Evolutionary conservation across 2,797 vertebrate species (phyloP).

Genomic region (Pipistrellus pygmaeus): DNA sequence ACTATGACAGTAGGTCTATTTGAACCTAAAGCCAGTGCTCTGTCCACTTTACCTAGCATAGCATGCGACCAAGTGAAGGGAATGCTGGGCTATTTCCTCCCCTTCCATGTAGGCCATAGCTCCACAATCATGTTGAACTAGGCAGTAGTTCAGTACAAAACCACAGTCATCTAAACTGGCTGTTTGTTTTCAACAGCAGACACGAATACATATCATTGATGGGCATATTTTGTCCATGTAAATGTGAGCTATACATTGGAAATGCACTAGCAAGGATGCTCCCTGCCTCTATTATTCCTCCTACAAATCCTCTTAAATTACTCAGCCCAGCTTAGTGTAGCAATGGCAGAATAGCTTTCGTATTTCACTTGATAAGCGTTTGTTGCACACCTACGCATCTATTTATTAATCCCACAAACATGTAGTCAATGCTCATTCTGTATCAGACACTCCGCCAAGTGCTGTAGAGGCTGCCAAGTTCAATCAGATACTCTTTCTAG

Average conservation of each 20-base stretch:
- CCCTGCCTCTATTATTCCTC: background rate
- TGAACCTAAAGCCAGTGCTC: background rate
- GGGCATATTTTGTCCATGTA: background rate
- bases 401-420: background rate
- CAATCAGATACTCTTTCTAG: background rate
- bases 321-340: background rate
- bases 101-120: background rate
- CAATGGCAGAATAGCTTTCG: background rate
- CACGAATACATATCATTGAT: background rate
- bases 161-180: background rate
- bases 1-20: conserved; percentile 2
- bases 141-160: conserved; percentile 24
- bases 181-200: conserved; percentile 24
- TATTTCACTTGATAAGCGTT: background rate
- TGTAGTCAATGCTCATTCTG: background rate
- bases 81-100: background rate
- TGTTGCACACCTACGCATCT: background rate
- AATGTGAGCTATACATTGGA: background rate
- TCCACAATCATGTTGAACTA: background rate
- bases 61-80: background rate
- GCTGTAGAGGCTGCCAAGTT: background rate
- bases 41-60: background rate
- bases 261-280: background rate
- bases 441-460: background rate
- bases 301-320: conserved; percentile 29